phyloP scores from a whole-genome alignment of 2,113 vertebrate species.

The Pao palembangensis region DNA sequence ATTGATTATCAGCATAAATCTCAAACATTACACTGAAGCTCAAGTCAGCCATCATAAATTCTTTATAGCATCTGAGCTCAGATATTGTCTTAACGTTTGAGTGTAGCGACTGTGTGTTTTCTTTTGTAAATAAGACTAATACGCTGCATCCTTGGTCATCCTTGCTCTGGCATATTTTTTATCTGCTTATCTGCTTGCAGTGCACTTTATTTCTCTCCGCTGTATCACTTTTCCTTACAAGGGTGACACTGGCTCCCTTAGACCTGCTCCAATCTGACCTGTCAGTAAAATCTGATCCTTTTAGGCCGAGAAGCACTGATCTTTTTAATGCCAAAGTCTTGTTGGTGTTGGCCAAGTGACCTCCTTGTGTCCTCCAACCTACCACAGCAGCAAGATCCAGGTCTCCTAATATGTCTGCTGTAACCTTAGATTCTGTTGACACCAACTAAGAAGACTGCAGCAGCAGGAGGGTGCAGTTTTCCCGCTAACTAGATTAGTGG shows the following conservation, averaged over 20 bases:
- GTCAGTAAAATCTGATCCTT: slow-evolving; percentile 78
- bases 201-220: slow-evolving; percentile 58
- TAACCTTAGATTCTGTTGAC: slow-evolving; percentile 73
- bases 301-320: slow-evolving; percentile 48
- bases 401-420: slow-evolving; percentile 54
- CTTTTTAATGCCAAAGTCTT: slow-evolving; percentile 64
- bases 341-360: slow-evolving; percentile 53
- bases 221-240: slow-evolving; percentile 72
- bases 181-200: slow-evolving; percentile 60
- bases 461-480: slow-evolving; percentile 8
- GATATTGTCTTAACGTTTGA: neutral
- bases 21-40: too few species aligned
- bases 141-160: slow-evolving; percentile 22
- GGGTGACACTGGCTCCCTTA: slow-evolving; percentile 57
- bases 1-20: too few species aligned
- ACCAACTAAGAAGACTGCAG: slow-evolving; percentile 51
- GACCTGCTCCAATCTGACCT: slow-evolving; percentile 58
- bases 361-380: slow-evolving; percentile 64
- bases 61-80: too few species aligned
- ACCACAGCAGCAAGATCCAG: slow-evolving; percentile 56
- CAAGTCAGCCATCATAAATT: too few species aligned
- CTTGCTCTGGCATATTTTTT: slow-evolving; percentile 2
- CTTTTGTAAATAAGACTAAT: slow-evolving; percentile 37
- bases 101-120: neutral
- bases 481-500: slow-evolving; percentile 41